These are phyloP conservation scores for human (Homo sapiens) DNA, from an alignment of 2,113 vertebrate genomes.

Conservation along the genomic window GRCh38 chr1:201786501-201787000, in stretches of 20 bases:
- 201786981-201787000: background rate
- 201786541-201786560: conserved; percentile 88
- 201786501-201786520: conserved; percentile 87
- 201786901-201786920: fast-evolving
- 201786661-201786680: background rate
- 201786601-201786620: background rate
- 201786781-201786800: background rate
- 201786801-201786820: background rate
- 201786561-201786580: conserved; percentile 90
- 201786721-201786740: background rate
- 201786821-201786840: fast-evolving
- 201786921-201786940: background rate
- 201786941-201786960: fast-evolving
- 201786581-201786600: conserved; percentile 59
- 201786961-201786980: background rate
- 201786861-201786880: background rate
- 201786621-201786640: background rate
- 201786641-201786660: background rate
- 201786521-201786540: conserved; percentile 90
- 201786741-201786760: background rate
- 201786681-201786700: background rate
- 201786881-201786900: background rate
- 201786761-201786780: background rate
- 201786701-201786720: background rate
- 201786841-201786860: fast-evolving